A percentile compares a stretch with the other conserved stretches of the same genome.
Conservation (phyloP, 2,888 invertebrate genomes). For the Drosophila parthenogenetica region DNA sequence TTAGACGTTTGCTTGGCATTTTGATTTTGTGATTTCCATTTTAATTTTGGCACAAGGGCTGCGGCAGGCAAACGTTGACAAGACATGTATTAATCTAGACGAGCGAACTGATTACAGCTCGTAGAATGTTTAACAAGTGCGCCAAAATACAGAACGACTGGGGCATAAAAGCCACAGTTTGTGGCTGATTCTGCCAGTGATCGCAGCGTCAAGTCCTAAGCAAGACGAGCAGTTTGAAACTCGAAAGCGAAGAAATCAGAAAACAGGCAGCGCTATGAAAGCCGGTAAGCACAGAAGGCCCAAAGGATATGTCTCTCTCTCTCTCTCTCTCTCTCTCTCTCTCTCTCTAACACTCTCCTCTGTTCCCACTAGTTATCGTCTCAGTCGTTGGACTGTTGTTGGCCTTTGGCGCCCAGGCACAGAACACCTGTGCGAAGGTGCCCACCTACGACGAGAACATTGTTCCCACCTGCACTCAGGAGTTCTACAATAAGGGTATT, state of each 20-base stretch:
- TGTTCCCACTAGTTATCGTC: conserved; percentile 69
- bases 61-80: conserved; percentile 27
- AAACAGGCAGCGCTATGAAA: conserved; percentile 53
- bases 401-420: conserved; percentile 45
- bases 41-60: conserved; percentile 43
- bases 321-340: neutral
- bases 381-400: conserved; percentile 55
- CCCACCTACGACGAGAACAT: conserved; percentile 48
- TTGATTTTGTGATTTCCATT: conserved; percentile 45
- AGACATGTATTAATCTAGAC: conserved; percentile 74
- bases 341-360: neutral
- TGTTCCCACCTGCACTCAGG: conserved; percentile 31
- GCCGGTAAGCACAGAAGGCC: conserved; percentile 56
- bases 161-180: conserved; percentile 61
- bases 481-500: neutral
- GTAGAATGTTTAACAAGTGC: conserved; percentile 44
- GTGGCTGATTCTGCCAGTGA: conserved; percentile 54
- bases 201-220: conserved; percentile 50
- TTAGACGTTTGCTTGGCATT: conserved; percentile 34
- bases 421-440: conserved; percentile 12
- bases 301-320: neutral
- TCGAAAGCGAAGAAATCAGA: neutral
- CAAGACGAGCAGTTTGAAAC: conserved; percentile 39
- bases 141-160: conserved; percentile 1
- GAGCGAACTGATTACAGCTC: conserved; percentile 65